Evolutionary conservation across 2,113 vertebrate genomes (phyloP), one percentile per base, ranked within the genome.

Genomic region (Channa argus): DNA sequence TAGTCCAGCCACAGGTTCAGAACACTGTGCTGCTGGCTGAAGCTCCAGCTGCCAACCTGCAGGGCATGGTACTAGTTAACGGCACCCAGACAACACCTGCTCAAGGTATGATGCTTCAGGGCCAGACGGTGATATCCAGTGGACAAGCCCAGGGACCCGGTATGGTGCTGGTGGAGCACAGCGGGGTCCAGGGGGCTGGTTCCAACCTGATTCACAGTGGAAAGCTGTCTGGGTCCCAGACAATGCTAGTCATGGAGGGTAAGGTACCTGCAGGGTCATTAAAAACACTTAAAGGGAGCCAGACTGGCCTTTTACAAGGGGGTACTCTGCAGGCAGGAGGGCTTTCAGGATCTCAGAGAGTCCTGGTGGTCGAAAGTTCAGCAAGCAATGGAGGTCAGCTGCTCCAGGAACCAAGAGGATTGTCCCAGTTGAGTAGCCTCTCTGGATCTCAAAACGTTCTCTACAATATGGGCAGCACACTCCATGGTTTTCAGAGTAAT

Each of bases 1-100:
- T 91, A 37, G 62, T 92, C 69, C 89, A 91, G 65, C 89, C 86
- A 50, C 86, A 87, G 36, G 70, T 89, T 59, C 71, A 89, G 55
- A 91, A 90, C 73, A 83, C 84, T 9, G 12, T 91, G 69, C 47
- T 93, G 6, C 50, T 91, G 13, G 43, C 91, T 14, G 77, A 87
- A 14, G 72, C 84, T 34, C 86, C 86, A 1, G 43, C 79, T 41
- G 56, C 71, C 55, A 85, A 82, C 63, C 36, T 91, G 37, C 89
- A 91, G 68, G 54, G 70, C 44, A 58, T 93, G 84, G 65, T 93
- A n/a, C 14, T 93, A 58, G 58, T 92, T 24, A 82, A 82, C 0
- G 38, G 71, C 33, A 47, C 59, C 45, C 77, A 85, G 11, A 41
- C 56, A 11, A 38, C 13, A 36, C 43, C 75, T 13, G 24, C 72